phyloP scores from a whole-genome alignment of 2,888 invertebrate genomes.

The Oithona nana region DNA sequence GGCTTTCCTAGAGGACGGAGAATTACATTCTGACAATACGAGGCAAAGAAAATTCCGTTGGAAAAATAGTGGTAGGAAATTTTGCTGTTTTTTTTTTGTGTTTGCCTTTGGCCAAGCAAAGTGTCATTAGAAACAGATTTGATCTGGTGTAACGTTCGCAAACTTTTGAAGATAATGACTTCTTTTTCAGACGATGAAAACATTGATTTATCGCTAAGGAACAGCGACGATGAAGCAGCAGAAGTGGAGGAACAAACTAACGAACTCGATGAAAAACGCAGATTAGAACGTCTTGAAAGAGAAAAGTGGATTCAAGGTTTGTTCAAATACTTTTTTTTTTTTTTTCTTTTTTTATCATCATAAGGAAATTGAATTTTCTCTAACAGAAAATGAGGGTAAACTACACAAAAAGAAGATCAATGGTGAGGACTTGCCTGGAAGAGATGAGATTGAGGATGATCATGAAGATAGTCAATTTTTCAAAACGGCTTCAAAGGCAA shows the following conservation, averaged over 20 bases:
- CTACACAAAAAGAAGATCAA: conserved; percentile 19
- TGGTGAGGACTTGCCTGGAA: too few species aligned
- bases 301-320: conserved; percentile 51
- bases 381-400: conserved; percentile 18
- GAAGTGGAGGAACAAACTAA: conserved; percentile 45
- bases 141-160: neutral
- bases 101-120: neutral
- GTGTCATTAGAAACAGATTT: neutral
- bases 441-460: too few species aligned
- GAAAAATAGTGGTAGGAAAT: conserved; percentile 18
- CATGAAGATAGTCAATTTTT: neutral
- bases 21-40: conserved; percentile 50
- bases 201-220: conserved; percentile 23
- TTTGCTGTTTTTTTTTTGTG: neutral
- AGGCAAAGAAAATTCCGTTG: conserved; percentile 54
- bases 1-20: conserved; percentile 69
- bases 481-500: neutral
- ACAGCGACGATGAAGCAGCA: conserved; percentile 28
- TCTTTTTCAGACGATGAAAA: conserved; percentile 17
- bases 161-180: neutral
- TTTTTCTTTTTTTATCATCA: too few species aligned
- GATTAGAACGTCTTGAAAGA: conserved; percentile 55
- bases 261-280: conserved; percentile 54
- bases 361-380: too few species aligned
- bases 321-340: too few species aligned